phyloP scores from a whole-genome alignment of 2,113 vertebrate species.

The Cyphomyrus plagiostoma region DNA sequence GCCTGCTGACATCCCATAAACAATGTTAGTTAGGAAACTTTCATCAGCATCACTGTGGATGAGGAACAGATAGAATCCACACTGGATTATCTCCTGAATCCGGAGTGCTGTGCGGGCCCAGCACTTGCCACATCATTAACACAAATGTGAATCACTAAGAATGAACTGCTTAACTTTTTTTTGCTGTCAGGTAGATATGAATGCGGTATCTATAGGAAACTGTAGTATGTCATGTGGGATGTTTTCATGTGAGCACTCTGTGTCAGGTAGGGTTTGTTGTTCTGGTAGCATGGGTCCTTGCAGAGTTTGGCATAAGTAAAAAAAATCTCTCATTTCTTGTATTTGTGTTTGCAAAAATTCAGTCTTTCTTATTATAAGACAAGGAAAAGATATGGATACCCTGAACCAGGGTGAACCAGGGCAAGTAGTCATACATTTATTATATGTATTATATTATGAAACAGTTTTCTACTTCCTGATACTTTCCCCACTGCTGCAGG shows the following conservation, averaged over 20 bases:
- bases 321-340: neutral
- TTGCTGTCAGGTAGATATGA: neutral
- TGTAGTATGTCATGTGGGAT: neutral
- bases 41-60: neutral
- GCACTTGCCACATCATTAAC: neutral
- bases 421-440: neutral
- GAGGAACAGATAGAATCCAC: neutral
- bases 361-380: neutral
- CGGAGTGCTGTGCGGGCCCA: neutral
- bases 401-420: neutral
- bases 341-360: neutral
- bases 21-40: neutral
- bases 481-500: neutral
- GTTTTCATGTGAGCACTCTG: neutral
- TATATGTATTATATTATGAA: neutral
- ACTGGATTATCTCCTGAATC: neutral
- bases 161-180: neutral
- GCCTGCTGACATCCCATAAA: neutral
- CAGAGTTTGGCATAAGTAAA: neutral
- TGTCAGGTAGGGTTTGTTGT: neutral
- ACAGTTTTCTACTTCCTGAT: neutral
- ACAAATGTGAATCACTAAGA: neutral
- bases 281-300: neutral
- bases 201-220: neutral
- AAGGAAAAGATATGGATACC: neutral